Conservation (phyloP, 92 coral and sea anemone species). For the Montipora capitata region DNA sequence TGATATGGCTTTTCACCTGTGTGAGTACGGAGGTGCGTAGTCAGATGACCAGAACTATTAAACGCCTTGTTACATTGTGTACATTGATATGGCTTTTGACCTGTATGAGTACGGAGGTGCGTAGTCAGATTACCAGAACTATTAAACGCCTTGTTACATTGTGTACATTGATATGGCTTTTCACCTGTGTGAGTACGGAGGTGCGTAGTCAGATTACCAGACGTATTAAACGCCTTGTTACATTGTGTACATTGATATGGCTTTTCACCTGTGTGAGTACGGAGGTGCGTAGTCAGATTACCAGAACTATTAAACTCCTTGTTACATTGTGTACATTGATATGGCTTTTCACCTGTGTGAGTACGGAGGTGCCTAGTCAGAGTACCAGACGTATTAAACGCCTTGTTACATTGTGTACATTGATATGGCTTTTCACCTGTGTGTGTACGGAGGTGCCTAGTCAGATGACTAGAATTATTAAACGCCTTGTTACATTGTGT, state of each 20-base stretch:
- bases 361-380: conserved; percentile 56
- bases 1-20: conserved; percentile 47
- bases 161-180: conserved; percentile 67
- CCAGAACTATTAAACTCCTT: neutral
- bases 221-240: conserved; percentile 38
- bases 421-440: conserved; percentile 69
- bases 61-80: conserved; percentile 71
- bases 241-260: conserved; percentile 72
- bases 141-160: conserved; percentile 66
- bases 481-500: conserved; percentile 72
- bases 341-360: conserved; percentile 71
- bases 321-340: conserved; percentile 22
- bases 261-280: conserved; percentile 66
- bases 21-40: conserved; percentile 62
- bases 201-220: conserved; percentile 32
- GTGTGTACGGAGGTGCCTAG: conserved; percentile 62
- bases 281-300: conserved; percentile 41
- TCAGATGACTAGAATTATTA: neutral
- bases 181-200: conserved; percentile 66
- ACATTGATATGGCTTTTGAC: conserved; percentile 69
- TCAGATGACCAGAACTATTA: neutral
- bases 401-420: conserved; percentile 37
- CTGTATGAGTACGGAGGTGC: conserved; percentile 68
- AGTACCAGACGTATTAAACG: conserved; percentile 1
- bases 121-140: neutral